These are phyloP conservation scores for Zaprionus lachaisei DNA, from an alignment of 1,140 invertebrate species.

Conservation along the genomic window DNA sequence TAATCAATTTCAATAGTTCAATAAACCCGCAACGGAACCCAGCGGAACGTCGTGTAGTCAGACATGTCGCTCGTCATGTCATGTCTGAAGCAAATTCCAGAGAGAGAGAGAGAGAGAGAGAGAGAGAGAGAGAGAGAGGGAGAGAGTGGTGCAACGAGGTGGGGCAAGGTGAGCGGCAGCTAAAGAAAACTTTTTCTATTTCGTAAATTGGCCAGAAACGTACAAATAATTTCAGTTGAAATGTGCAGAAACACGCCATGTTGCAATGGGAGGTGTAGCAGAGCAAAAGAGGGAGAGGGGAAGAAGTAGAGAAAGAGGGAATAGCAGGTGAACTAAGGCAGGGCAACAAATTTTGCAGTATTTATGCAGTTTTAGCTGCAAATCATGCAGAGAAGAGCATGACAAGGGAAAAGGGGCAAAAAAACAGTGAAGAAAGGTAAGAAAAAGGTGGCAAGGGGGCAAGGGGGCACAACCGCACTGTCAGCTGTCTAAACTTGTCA, in stretches of 20 bases:
- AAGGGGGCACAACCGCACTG: constrained; percentile 60
- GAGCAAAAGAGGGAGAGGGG: background rate
- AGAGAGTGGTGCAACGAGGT: constrained; percentile 3
- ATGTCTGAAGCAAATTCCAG: constrained; percentile 14
- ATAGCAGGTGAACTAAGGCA: background rate
- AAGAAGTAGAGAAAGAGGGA: background rate
- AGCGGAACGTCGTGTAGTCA: background rate
- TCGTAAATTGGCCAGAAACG: constrained; percentile 70
- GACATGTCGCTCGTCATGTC: constrained; percentile 40
- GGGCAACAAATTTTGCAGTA: constrained; percentile 53
- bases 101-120: background rate
- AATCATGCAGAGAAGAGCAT: constrained; percentile 46
- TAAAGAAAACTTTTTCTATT: constrained; percentile 73
- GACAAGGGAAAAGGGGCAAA: background rate
- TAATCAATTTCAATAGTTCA: constrained; percentile 70
- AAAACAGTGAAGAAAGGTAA: too few relatives aligned
- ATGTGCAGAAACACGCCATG: constrained; percentile 64
- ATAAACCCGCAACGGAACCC: constrained; percentile 32
- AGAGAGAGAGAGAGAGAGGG: background rate
- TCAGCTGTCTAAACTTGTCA: constrained; percentile 78
- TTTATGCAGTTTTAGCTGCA: constrained; percentile 65
- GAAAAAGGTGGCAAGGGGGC: background rate
- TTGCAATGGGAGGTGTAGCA: constrained; percentile 40
- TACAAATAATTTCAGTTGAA: constrained; percentile 63
- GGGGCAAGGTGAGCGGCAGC: background rate